Base-by-base conservation (phyloP, 2,113 vertebrate species). In the Ochotona princeps region DNA sequence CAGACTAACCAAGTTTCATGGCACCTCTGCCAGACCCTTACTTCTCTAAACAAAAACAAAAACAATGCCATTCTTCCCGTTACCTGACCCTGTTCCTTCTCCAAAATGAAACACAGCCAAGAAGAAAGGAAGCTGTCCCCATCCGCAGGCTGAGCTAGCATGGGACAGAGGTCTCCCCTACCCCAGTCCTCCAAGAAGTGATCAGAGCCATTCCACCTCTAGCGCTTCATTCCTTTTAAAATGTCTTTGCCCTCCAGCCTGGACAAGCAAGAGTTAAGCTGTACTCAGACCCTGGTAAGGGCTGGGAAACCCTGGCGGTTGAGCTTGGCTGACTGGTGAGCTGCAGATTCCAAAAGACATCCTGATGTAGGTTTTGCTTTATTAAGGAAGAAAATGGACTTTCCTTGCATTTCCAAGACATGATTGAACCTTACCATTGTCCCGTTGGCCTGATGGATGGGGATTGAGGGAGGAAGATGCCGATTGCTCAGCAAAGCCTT, bases 321-420 rank as follows among this genome's bases (percentile, higher is more conserved):
- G 78, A 87, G 32, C 26, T 23, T 66, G 72, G 69, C 92, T 87
- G 23, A 83, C 7, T 84, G 72, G 93, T 84, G 83, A 94, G 44
- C 32, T 23, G 66, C 44, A 32, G 6, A 51, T 23, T 91, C 38
- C 25, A 9, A 66, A 91, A 87, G 70, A 89, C 28, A 69, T 10
- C 26, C 32, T 30, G 54, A 69, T 11, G 47, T 14, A 73, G 51
- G 12, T 38, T 38, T 70, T 91, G 72, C 6, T 28, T 63, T 84
- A 25, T 60, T 35, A 15, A 90, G 83, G 49, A 54, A 84, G 44
- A 91, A 44, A 91, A 44, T 49, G 88, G 83, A 35, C 89, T 84
- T 94, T 90, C 35, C 73, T 76, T 82, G 86, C 18, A 65, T 57
- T 84, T 81, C 67, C 78, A 74, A 90, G 69, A 76, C 73, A 60